Conservation (phyloP, 2,113 vertebrate species). For the Odocoileus virginianus region DNA sequence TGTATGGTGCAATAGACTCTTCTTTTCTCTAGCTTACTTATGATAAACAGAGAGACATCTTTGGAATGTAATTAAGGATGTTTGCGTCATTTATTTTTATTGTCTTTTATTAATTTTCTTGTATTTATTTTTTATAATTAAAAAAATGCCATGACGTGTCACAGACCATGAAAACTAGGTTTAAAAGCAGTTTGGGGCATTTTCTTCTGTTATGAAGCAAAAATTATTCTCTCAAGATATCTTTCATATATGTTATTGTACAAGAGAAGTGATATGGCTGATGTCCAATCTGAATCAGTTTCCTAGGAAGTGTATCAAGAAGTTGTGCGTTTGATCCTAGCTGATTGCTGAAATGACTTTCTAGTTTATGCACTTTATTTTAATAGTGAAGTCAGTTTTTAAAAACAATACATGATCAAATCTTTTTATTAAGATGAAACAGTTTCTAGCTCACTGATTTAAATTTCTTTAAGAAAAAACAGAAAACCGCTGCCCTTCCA, state of each 20-base stretch:
- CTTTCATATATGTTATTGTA: neutral
- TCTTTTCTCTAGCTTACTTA: neutral
- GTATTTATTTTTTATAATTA: neutral
- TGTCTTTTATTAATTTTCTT: neutral
- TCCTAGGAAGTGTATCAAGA: neutral
- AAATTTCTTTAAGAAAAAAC: constrained; percentile 3
- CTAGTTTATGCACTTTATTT: neutral
- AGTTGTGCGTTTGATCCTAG: neutral
- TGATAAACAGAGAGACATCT: neutral
- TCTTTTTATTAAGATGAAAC: neutral
- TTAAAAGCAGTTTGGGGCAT: neutral
- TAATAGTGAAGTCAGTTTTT: constrained; percentile 10
- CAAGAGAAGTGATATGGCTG: neutral
- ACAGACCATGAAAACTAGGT: neutral
- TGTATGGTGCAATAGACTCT: neutral
- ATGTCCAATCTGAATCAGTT: neutral
- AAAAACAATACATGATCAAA: neutral
- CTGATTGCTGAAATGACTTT: neutral
- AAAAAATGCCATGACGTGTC: neutral
- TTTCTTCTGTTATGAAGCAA: neutral
- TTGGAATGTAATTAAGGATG: neutral
- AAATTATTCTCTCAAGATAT: neutral
- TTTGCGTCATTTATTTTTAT: neutral
- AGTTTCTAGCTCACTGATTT: neutral
- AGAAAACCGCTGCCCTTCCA: neutral